phyloP scores from a whole-genome alignment of 2,797 vertebrate genomes.

The Ciconia nigra region DNA sequence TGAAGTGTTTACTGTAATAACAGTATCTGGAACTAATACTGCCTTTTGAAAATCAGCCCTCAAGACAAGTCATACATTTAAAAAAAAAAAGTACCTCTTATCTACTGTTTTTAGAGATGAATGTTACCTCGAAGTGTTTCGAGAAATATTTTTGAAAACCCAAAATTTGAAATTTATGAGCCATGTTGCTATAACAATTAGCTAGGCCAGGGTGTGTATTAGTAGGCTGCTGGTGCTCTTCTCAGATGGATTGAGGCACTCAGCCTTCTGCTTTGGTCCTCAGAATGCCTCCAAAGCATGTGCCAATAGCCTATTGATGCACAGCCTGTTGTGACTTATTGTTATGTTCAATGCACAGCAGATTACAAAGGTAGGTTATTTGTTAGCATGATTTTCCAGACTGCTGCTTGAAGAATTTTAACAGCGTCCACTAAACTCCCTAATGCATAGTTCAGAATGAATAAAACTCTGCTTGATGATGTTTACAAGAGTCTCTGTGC shows the following conservation, averaged over 20 bases:
- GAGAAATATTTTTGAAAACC: neutral
- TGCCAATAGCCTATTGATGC: slow-evolving; percentile 13
- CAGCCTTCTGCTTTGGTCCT: neutral
- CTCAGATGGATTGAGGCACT: neutral
- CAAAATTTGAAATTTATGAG: neutral
- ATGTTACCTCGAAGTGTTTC: neutral
- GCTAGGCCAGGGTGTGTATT: neutral
- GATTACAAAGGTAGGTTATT: slow-evolving; percentile 24
- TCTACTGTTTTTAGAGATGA: neutral
- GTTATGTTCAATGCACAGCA: neutral
- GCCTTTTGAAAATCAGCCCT: neutral
- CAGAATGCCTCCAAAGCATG: neutral
- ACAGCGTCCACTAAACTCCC: slow-evolving; percentile 40
- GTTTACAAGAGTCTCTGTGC: slow-evolving; percentile 45
- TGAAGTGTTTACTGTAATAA: neutral
- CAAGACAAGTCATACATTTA: neutral
- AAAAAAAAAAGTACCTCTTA: neutral
- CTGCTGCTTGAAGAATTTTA: slow-evolving; percentile 56
- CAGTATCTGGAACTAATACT: neutral
- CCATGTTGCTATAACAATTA: neutral
- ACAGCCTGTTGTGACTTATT: slow-evolving; percentile 28
- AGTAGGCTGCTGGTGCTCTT: neutral
- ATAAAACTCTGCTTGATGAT: slow-evolving; percentile 63
- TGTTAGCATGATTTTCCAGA: slow-evolving; percentile 53
- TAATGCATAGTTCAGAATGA: slow-evolving; percentile 53